Conservation (phyloP, 2,113 vertebrate genomes). For the Blennius ocellaris region DNA sequence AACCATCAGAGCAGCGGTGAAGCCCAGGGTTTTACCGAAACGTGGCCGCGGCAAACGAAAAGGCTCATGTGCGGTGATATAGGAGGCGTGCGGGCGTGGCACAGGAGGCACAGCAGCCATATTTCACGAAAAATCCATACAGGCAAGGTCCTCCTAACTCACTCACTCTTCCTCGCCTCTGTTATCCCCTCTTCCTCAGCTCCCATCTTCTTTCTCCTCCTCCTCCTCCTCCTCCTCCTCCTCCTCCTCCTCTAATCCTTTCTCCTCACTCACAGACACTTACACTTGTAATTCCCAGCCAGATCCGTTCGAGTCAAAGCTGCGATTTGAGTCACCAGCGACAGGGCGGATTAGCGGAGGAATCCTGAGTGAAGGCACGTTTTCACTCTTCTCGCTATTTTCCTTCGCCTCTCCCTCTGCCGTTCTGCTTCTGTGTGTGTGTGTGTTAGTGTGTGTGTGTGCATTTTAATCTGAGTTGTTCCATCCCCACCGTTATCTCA, state of each 20-base stretch:
- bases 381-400: slow-evolving; percentile 46
- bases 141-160: too few species aligned
- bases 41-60: too few species aligned
- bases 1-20: background rate
- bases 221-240: background rate
- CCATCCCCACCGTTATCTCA: slow-evolving; percentile 41
- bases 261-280: slow-evolving; percentile 79
- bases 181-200: background rate
- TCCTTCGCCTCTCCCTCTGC: background rate
- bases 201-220: background rate
- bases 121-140: background rate
- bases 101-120: background rate
- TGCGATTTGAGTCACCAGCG: slow-evolving; percentile 73
- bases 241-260: slow-evolving; percentile 69
- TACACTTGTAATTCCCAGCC: slow-evolving; percentile 82
- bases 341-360: slow-evolving; percentile 74
- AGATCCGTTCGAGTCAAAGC: slow-evolving; percentile 77
- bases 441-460: slow-evolving; percentile 7
- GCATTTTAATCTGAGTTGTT: slow-evolving; percentile 39
- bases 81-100: background rate
- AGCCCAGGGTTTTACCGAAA: too few species aligned
- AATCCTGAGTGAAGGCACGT: slow-evolving; percentile 75
- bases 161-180: background rate
- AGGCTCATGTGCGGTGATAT: too few species aligned
- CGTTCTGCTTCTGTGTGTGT: slow-evolving; percentile 6